These are phyloP conservation scores for Dolomedes plantarius DNA, from an alignment of 2,888 invertebrate species.

Conservation along the genomic window DNA sequence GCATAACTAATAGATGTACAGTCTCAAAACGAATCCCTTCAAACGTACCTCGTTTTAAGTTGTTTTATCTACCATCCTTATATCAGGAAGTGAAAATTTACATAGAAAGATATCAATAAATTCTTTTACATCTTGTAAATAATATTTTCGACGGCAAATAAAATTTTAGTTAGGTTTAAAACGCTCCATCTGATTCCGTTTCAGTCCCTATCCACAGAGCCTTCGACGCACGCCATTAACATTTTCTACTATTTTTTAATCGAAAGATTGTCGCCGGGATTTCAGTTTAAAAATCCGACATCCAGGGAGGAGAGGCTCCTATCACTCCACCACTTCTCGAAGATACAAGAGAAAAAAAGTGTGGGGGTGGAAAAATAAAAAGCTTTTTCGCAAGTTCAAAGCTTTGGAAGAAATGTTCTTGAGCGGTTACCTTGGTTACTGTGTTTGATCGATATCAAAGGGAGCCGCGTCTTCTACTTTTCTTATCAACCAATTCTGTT, in stretches of 20 bases:
- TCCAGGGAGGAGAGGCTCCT: constrained; percentile 33
- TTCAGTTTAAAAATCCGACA: constrained; percentile 57
- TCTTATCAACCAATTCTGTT: constrained; percentile 61
- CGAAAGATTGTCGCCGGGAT: constrained; percentile 29
- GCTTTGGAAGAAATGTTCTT: constrained; percentile 66
- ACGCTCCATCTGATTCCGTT: no score
- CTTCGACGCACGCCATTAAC: background rate
- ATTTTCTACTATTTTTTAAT: background rate
- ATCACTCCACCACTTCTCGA: constrained; percentile 45
- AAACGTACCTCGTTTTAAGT: no score
- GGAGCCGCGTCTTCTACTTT: constrained; percentile 51
- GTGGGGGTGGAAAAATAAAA: constrained; percentile 22
- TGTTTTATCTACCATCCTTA: no score
- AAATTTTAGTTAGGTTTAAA: no score
- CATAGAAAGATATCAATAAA: no score
- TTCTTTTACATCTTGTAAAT: no score
- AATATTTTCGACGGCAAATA: no score
- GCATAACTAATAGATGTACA: no score
- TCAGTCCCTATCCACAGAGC: background rate
- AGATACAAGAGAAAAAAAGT: constrained; percentile 39
- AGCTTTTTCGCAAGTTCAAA: constrained; percentile 64
- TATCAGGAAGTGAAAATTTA: no score
- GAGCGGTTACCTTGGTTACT: constrained; percentile 65
- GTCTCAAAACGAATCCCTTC: no score
- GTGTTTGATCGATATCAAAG: constrained; percentile 66